These are phyloP conservation scores for Hyla sarda DNA, from an alignment of 2,113 vertebrate genomes.

Conservation along the genomic window DNA sequence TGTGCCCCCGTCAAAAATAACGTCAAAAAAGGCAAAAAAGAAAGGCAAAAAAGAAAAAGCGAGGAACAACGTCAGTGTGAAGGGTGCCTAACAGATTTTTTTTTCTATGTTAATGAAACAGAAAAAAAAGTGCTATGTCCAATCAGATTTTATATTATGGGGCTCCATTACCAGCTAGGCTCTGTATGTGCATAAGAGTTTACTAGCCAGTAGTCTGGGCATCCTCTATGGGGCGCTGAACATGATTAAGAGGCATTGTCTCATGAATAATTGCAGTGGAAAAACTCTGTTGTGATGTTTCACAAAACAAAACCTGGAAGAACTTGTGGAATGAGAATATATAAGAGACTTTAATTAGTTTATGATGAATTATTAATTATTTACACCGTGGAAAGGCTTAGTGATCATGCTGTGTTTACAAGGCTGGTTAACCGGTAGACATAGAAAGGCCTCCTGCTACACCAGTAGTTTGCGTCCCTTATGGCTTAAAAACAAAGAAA, in stretches of 20 bases:
- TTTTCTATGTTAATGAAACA: too few species aligned
- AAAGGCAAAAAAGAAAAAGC: too few species aligned
- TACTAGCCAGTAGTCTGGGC: too few species aligned
- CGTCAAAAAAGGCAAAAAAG: too few species aligned
- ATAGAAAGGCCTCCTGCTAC: neutral
- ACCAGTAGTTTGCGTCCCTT: neutral
- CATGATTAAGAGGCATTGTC: neutral
- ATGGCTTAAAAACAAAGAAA: neutral
- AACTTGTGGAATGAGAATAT: neutral
- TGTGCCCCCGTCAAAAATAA: too few species aligned
- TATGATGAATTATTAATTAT: conserved; percentile 39
- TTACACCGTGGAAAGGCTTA: conserved; percentile 34
- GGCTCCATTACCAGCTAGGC: too few species aligned
- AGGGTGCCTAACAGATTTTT: too few species aligned
- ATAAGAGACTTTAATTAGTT: conserved; percentile 19
- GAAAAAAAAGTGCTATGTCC: too few species aligned
- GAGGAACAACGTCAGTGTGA: too few species aligned
- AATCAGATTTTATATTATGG: too few species aligned
- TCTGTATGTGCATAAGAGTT: too few species aligned
- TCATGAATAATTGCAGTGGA: neutral
- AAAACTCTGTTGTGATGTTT: neutral
- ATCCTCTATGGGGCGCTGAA: too few species aligned
- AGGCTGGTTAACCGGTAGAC: conserved; percentile 3
- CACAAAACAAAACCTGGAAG: neutral
- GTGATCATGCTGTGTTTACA: conserved; percentile 17